Base-by-base conservation (phyloP, 2,797 vertebrate genomes). In the Sandelia bainsii region DNA sequence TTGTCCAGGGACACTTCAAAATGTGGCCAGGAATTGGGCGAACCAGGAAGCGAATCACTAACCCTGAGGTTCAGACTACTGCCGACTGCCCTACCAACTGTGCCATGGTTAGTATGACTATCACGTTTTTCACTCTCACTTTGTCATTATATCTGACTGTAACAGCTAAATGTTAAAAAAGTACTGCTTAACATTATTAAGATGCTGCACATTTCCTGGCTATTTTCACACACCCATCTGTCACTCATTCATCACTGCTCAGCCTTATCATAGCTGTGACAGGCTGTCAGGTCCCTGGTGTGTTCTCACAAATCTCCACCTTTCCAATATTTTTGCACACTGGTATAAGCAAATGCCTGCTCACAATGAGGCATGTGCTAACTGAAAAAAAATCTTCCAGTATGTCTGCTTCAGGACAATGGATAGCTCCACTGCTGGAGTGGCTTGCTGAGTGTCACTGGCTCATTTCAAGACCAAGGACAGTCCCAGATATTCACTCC, bases 201-300 rank as follows among this genome's bases (percentile, higher is more conserved):
- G 58, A 80, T 64, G 75, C 83, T n/a, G 51, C 73, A 68, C 72
- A 63, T 77, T 71, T 65, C 46, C 56, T 16, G 37, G 65, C 63
- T 79, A 57, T 67, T 84, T 68, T 57, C 74, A 48, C 37, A 65
- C 57, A 3, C 75, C 87, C 84, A 77, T 87, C 83, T 89, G 90
- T 87, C 87, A 87, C 65, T 75, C 83, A 88, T 92, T 87, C 83
- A 81, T 92, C 90, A 88, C 71, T n/a, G 62, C 68, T 79, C 60
- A 64, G 65, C 58, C 81, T 87, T 79, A 86, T 90, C 87, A 77
- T 40, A 62, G 52, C 72, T 14, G 51, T 67, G 81, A 85, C 87
- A 84, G 75, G 65, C 78, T 79, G 75, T 81, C 87, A 75, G 67
- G 69, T 87, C 84, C 82, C 82, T 14, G 45, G 49, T 59, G 79